Base-by-base conservation (phyloP, 2,113 vertebrate species). In the Chrysochloris asiatica region DNA sequence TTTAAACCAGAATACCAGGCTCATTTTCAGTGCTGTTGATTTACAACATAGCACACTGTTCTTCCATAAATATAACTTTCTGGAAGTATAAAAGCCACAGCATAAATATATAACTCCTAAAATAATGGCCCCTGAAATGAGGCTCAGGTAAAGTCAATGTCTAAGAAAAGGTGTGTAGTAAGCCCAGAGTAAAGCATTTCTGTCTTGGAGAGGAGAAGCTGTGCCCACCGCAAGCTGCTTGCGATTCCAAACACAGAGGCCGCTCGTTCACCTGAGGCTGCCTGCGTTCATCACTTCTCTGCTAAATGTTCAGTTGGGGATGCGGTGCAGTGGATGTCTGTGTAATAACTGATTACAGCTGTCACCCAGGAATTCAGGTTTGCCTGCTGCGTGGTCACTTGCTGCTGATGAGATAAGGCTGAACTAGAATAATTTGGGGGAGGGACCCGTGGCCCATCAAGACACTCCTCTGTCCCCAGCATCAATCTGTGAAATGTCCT, bases 191-290 rank as follows among this genome's bases (percentile, higher is more conserved):
- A 59, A 79, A 79, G 54, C 24, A 6, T 11, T 50, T 93, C 50
- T 59, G 65, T 75, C 9, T 13, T 3, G 26, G n/a, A 89, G 38
- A 16, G 28, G 65, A 28, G 59, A 63, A 5, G 36, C 73, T 79
- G 17, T 28, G 12, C 41, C n/a, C 8, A 0, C 0, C 48, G 56
- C 47, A 73, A 73, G 84, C 54, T 52, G 28, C 82, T 96, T 89
- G n/a, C 67, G 67, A 80, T 79, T 93, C 71, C 8, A 26, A 43
- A 48, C 56, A 0, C n/a, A 73, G 13, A 77, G 43, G 47, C 36
- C 71, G 80, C 79, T n/a, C n/a, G n/a, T n/a, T 95, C 41, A 93
- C 69, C 77, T 92, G 83, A 94, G 67, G 45, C 76, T 87, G 45
- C 36, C 88, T 89, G 48, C 77, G 45, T 94, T 92, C 6, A 3